Conservation (phyloP, 2,888 invertebrate species). For the Chalcosyrphus nemorum region DNA sequence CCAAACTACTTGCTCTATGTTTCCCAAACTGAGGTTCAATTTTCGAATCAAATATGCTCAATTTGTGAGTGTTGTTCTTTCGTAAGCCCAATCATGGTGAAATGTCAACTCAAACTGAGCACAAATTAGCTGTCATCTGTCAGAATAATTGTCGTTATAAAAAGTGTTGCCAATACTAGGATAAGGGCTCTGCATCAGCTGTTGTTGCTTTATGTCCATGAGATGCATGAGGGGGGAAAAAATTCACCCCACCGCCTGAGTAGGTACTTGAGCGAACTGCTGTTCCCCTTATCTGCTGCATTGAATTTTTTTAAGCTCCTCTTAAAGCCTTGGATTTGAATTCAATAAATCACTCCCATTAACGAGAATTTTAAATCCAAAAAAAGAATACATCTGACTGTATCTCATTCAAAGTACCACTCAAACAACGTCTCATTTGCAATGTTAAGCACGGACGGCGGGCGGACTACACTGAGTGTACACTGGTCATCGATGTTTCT, state of each 20-base stretch:
- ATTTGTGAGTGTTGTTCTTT: too few relatives aligned
- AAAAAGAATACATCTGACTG: constrained; percentile 2
- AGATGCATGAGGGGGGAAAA: too few relatives aligned
- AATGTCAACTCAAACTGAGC: neutral
- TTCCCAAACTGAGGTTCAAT: too few relatives aligned
- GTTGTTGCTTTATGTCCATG: too few relatives aligned
- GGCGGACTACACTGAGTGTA: constrained; percentile 32
- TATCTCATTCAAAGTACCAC: constrained; percentile 40
- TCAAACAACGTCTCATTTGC: constrained; percentile 60
- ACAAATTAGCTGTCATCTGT: neutral
- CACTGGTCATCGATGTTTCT: constrained; percentile 22
- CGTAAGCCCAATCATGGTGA: neutral
- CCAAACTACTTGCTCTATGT: too few relatives aligned
- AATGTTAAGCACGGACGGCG: constrained; percentile 54
- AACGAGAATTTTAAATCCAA: constrained; percentile 29
- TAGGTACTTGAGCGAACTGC: too few relatives aligned
- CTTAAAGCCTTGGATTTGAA: constrained; percentile 2
- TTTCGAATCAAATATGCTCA: too few relatives aligned
- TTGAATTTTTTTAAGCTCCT: too few relatives aligned
- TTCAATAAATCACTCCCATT: constrained; percentile 38
- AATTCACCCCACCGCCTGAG: too few relatives aligned
- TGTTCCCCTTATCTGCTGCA: too few relatives aligned
- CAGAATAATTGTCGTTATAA: neutral
- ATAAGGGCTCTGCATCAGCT: too few relatives aligned
- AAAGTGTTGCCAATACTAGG: too few relatives aligned